Conservation (phyloP, 2,113 vertebrate genomes). For the Passerina amoena region DNA sequence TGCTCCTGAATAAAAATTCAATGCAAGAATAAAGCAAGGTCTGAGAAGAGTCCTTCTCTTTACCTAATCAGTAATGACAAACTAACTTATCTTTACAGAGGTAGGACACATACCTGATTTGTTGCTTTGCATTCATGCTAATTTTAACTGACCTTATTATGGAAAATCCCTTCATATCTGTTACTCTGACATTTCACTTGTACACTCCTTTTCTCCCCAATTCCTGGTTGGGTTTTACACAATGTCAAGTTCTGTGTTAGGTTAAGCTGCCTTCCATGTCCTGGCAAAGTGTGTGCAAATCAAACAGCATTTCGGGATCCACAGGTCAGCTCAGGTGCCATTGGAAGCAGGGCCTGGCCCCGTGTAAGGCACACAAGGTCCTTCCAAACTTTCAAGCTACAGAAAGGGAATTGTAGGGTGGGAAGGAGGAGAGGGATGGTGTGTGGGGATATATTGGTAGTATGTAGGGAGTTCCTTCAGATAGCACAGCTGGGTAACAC, state of each 20-base stretch:
- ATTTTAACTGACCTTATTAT: neutral
- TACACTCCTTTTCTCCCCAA: neutral
- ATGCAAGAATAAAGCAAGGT: neutral
- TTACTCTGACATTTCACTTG: neutral
- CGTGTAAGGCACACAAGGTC: neutral
- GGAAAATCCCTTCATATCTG: neutral
- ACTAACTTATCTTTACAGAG: neutral
- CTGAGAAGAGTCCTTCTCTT: neutral
- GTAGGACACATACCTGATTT: neutral
- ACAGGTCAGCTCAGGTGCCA: neutral
- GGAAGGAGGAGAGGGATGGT: neutral
- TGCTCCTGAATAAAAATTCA: neutral
- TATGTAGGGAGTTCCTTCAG: neutral
- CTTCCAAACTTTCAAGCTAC: neutral
- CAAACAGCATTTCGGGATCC: neutral
- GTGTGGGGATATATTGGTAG: neutral
- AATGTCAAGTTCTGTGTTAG: neutral
- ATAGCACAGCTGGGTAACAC: neutral
- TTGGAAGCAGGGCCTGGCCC: neutral
- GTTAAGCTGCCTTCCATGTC: neutral
- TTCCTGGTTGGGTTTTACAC: neutral
- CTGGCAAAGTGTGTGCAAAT: neutral
- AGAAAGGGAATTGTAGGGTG: neutral
- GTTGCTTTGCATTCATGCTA: neutral
- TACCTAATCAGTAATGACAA: neutral